phyloP scores from a whole-genome alignment of 2,888 invertebrate genomes.

The Drosophila diplacantha region DNA sequence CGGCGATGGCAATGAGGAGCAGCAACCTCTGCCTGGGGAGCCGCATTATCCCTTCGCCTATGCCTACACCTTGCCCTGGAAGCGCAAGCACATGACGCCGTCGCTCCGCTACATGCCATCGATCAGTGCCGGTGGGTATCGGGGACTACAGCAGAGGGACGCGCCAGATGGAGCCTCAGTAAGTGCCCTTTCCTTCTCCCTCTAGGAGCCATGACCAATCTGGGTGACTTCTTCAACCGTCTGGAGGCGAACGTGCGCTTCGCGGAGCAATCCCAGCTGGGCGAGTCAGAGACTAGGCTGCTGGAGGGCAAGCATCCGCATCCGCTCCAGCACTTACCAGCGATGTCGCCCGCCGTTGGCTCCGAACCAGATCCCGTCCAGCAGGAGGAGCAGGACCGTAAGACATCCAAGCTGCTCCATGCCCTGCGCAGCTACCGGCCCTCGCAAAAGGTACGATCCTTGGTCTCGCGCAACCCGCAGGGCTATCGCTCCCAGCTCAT shows the following conservation, averaged over 20 bases:
- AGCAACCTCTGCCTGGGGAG: conserved; percentile 3
- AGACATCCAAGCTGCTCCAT: conserved; percentile 77
- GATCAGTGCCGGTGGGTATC: conserved; percentile 77
- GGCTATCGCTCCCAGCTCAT: conserved; percentile 82
- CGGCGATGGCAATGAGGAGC: neutral
- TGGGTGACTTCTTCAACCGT: conserved; percentile 75
- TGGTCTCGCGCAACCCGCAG: conserved; percentile 80
- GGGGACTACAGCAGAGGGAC: no score
- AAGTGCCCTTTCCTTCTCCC: conserved; percentile 25
- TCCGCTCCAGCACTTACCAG: conserved; percentile 61
- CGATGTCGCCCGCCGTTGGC: conserved; percentile 38
- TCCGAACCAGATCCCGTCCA: conserved; percentile 8
- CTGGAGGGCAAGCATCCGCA: conserved; percentile 74
- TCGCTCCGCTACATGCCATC: conserved; percentile 67
- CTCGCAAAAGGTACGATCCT: conserved; percentile 80
- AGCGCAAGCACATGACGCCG: conserved; percentile 47
- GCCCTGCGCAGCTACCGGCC: conserved; percentile 78
- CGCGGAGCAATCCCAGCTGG: conserved; percentile 71
- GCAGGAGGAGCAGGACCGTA: conserved; percentile 38
- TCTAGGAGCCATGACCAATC: conserved; percentile 75
- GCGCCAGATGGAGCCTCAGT: no score
- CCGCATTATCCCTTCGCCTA: conserved; percentile 31
- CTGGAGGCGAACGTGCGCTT: conserved; percentile 74
- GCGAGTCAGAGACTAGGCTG: conserved; percentile 63
- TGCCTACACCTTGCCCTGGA: conserved; percentile 36